Base-by-base conservation (phyloP, 1,140 invertebrate species). In the Lasioglossum albipes region DNA sequence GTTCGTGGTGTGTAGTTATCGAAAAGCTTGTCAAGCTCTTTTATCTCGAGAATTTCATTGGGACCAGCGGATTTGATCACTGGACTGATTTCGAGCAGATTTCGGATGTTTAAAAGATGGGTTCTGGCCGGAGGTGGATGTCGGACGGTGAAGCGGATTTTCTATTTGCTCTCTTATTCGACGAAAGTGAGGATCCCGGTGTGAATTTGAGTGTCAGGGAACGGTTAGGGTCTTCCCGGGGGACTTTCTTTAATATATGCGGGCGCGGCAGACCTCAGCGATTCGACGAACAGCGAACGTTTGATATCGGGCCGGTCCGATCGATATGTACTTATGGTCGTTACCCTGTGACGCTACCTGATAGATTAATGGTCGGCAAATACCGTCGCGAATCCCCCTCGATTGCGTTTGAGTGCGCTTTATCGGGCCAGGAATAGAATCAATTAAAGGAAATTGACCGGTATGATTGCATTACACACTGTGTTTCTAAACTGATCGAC, bases 291-390 rank as follows among this genome's bases (percentile, higher is more conserved):
- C 31, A 7, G 22, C 13, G 2, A 18, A 16, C 31, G 31, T 31
- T 66, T n/a, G 36, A 66, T 42, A 41, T n/a, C 36, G 36, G 36
- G 0, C 36, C 45, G 45, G 45, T 49, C 36, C 36, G 36, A 36
- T 20, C 64, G 64, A n/a, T 66, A 42, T 42, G 64, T 42, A 41
- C 64, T 42, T n/a, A 42, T 42, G 64, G 36, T 42, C 36, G 64
- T 66, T 42, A 66, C 16, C 36, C 64, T 9, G 18, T 36, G 64
- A 66, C 64, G 64, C 64, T 20, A 13, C 36, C 36, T 36, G 64
- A 66, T 66, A 18, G 64, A 66, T 41, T 66, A 66, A 66, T 66
- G 18, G 64, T 41, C 36, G 13, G 64, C 36, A 66, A 66, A 66
- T 66, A 66, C 64, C 16, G 64, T n/a, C 18, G 36, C 36, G 36